A percentile compares a stretch with the other conserved stretches of the same genome.
Conservation (phyloP, 2,113 vertebrate genomes). For the Anolis carolinensis region DNA sequence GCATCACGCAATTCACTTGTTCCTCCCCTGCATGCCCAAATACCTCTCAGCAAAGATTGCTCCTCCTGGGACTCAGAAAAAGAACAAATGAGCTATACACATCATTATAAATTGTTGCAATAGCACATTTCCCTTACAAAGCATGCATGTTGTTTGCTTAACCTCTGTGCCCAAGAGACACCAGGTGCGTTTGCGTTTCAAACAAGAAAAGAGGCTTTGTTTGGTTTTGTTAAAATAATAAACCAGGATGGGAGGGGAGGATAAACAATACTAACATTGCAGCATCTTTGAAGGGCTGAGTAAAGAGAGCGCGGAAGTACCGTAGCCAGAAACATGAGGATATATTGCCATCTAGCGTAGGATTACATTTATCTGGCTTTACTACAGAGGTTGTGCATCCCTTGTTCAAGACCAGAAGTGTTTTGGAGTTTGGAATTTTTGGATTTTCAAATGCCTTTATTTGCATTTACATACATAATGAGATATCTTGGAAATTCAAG, state of each 20-base stretch:
- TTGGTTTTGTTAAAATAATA: not conserved
- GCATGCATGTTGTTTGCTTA: not conserved
- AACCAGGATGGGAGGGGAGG: not conserved
- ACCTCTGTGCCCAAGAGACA: not conserved
- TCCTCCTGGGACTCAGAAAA: not conserved
- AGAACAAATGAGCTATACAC: not conserved
- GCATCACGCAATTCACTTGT: not conserved
- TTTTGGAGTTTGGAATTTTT: no score
- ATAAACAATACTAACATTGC: not conserved
- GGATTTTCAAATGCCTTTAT: no score
- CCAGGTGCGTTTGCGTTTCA: not conserved
- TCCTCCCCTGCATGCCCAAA: not conserved
- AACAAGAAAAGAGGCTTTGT: not conserved
- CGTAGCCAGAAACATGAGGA: slow-evolving; percentile 18
- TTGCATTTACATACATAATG: no score
- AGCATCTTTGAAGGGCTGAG: not conserved
- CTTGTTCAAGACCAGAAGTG: no score
- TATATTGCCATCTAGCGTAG: slow-evolving; percentile 57
- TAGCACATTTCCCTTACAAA: not conserved
- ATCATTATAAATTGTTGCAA: no score
- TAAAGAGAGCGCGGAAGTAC: not conserved
- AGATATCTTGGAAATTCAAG: no score
- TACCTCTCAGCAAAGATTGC: not conserved
- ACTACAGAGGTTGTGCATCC: no score
- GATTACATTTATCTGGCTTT: not conserved